Evolutionary conservation across 1,140 invertebrate genomes (phyloP).

Genomic region (Eubasilissa regina): DNA sequence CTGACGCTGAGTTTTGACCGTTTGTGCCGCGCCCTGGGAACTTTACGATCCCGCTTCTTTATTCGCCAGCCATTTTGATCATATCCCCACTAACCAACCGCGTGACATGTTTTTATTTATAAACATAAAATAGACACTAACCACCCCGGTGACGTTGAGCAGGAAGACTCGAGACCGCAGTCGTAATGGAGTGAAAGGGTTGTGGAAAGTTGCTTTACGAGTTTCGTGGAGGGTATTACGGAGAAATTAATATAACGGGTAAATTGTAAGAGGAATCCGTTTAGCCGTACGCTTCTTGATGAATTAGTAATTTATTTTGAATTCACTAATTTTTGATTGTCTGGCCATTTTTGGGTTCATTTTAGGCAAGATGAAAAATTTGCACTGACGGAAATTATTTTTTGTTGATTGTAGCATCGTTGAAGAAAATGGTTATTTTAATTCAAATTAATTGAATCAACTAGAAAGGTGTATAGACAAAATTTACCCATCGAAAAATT

Average conservation of each 20-base stretch:
- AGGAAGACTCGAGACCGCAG: not conserved
- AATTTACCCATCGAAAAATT: too few species aligned
- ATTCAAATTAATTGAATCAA: too few species aligned
- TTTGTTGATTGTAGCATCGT: too few species aligned
- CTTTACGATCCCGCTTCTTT: constrained; percentile 40
- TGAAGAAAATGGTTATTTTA: too few species aligned
- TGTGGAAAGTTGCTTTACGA: constrained; percentile 29
- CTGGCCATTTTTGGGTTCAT: too few species aligned
- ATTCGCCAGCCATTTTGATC: constrained; percentile 41
- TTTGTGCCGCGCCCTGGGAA: constrained; percentile 34
- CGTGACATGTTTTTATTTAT: constrained; percentile 17
- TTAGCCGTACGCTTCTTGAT: not conserved
- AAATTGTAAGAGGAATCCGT: constrained; percentile 14
- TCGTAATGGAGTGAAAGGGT: not conserved
- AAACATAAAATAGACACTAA: not conserved
- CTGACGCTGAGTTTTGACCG: constrained; percentile 1
- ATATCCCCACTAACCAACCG: not conserved
- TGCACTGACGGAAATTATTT: too few species aligned
- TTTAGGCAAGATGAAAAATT: too few species aligned
- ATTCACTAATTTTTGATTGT: too few species aligned
- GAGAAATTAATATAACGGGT: constrained; percentile 29
- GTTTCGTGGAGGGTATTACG: not conserved
- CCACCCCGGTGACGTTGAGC: not conserved
- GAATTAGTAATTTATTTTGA: too few species aligned
- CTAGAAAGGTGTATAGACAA: too few species aligned